Evolutionary conservation across 1,140 invertebrate species (phyloP), one percentile per base, ranked within the genome.

Genomic region (Aphaenogaster floridana): DNA sequence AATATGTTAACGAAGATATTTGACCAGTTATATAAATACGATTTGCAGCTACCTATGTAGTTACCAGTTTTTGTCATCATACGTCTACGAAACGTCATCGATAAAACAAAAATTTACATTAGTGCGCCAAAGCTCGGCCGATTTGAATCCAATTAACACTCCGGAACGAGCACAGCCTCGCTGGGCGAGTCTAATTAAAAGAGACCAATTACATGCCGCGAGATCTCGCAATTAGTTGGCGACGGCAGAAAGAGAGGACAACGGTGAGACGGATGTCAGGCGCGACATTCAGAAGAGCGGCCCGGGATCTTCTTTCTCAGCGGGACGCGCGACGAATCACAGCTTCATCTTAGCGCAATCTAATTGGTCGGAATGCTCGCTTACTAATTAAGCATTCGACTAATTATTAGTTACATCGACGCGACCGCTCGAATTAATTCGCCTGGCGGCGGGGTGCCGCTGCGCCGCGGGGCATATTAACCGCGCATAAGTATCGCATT

Each of bases 351-450:
- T 59, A 39, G 81, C 11, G 34, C 66, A 61, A 90, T 77, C 92
- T 93, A 93, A 93, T 93, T 93, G 92, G 92, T 72, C 83, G 80
- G 85, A 88, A 91, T 92, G 89, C 88, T 85, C 86, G 71, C 69
- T 84, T 72, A 91, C 91, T 92, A 92, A 93, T 93, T 93, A 93
- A 92, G 87, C 91, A 92, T 91, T 89, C 91, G 92, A 81, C 92
- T 93, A 93, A 93, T 93, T 93, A 93, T 93, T 93, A 93, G 93
- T 93, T 92, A 92, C 87, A 91, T 90, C 88, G 90, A 90, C 90
- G 86, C 74, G 91, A 80, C 48, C 86, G 86, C 87, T 88, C 88
- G 90, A 92, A 93, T 93, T 93, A 93, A 93, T 93, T 91, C 86
- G 76, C 64, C 28, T 66, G 83, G 72, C 92, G 68, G 69, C 78